phyloP scores from a whole-genome alignment of 1,140 invertebrate species.

The Potamilus streckersoni region DNA sequence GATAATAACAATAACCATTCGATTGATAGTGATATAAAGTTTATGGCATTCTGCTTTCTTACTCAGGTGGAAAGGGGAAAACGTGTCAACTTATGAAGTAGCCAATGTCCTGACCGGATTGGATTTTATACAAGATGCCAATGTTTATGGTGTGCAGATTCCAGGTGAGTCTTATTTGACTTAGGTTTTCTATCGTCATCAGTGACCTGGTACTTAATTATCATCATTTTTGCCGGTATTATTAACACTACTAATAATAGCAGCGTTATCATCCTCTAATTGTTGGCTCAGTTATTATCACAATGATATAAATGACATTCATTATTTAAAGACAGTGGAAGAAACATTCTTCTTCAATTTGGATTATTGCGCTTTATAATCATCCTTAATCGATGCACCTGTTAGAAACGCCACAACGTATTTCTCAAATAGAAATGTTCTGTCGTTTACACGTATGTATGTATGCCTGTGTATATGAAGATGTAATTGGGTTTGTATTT shows the following conservation, averaged over 20 bases:
- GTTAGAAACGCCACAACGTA: too few relatives aligned
- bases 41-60: not conserved
- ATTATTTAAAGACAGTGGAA: not conserved
- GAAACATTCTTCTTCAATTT: not conserved
- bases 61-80: slow-evolving; percentile 86
- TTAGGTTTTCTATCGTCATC: not conserved
- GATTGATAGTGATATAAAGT: too few relatives aligned
- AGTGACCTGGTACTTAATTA: not conserved
- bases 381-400: too few relatives aligned
- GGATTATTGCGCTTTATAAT: too few relatives aligned
- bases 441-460: too few relatives aligned
- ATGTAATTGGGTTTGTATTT: not conserved
- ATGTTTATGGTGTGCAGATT: slow-evolving; percentile 92
- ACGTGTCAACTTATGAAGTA: slow-evolving; percentile 97
- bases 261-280: not conserved
- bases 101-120: slow-evolving; percentile 74
- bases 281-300: not conserved
- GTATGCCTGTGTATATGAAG: not conserved
- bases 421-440: too few relatives aligned
- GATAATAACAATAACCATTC: too few relatives aligned
- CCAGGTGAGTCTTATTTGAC: slow-evolving; percentile 52
- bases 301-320: not conserved
- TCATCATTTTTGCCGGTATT: not conserved
- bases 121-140: slow-evolving; percentile 83
- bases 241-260: not conserved